Base-by-base conservation (phyloP, 2,888 invertebrate genomes). In the Watsonalla binaria region DNA sequence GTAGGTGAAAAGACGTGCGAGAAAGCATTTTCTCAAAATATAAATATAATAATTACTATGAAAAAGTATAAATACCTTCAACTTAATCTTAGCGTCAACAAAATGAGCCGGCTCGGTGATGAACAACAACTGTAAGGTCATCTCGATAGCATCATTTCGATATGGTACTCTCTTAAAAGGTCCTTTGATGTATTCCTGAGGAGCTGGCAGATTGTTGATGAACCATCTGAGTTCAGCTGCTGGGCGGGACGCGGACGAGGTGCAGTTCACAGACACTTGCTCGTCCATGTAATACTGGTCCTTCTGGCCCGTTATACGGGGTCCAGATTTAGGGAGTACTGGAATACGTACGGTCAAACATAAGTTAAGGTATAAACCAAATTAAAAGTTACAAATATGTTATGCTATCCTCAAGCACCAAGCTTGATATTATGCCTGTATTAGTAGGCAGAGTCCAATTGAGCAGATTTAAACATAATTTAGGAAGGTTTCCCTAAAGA, bases 201-300 rank as follows among this genome's bases (percentile, higher is more conserved):
- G 89, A 6, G 92, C 93, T 64, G 93, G 94, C 70, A 93, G 92
- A 47, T 94, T 95, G 81, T 97, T 97, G 78, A 97, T 93, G 84
- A 95, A 93, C 96, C 97, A 97, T 70, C 93, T 93, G 57, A 97
- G 92, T 72, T 94, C 93, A 51, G 96, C 95, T 15, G 94, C 94
- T 2, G 96, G 97, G 63, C 95, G 94, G 39, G 96, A 96, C 54
- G 94, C 92, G 11, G 93, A 92, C 24, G 96, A 95, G 6, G 95
- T 95, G 85, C 97, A 97, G 86, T 96, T 96, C 61, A 96, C 93
- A 61, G 92, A 90, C 37, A 96, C 94, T 50, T 92, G 86, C 72
- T 97, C 96, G 15, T 95, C 95, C 52, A 94, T 92, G 76, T 93
- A 94, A 85, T 96, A 96, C 56, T 94, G 92, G 11, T 93, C 93